Evolutionary conservation across 1,140 invertebrate genomes (phyloP).

Genomic region (Pteromalus puparum): DNA sequence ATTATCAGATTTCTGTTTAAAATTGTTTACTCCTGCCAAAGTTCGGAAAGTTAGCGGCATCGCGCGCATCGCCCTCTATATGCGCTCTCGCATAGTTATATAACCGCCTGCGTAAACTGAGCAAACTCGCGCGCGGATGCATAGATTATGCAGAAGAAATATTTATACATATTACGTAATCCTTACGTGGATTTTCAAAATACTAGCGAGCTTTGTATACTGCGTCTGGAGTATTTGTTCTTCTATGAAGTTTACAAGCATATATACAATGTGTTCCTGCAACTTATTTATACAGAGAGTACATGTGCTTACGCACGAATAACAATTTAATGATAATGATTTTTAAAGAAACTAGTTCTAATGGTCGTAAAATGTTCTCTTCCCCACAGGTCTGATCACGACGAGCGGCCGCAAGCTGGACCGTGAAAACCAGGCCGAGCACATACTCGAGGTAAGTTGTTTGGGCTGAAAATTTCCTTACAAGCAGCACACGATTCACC

Average conservation of each 20-base stretch:
- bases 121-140: no score
- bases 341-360: not conserved
- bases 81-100: not conserved
- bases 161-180: not conserved
- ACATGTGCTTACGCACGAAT: no score
- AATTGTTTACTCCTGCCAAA: not conserved
- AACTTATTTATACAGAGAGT: not conserved
- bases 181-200: not conserved
- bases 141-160: not conserved
- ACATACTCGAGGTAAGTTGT: slow-evolving; percentile 87
- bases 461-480: slow-evolving; percentile 11
- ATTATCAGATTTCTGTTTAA: slow-evolving; percentile 1
- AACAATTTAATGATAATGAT: no score
- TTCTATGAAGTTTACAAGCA: no score
- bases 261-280: no score
- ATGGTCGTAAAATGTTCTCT: slow-evolving; percentile 5
- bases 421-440: slow-evolving; percentile 88
- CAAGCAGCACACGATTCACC: not conserved
- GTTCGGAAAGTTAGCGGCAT: not conserved
- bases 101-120: not conserved
- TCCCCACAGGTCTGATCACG: slow-evolving; percentile 84
- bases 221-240: no score
- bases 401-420: slow-evolving; percentile 90
- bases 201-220: not conserved
- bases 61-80: no score